phyloP scores from a whole-genome alignment of 2,888 invertebrate genomes.

The Bhutanitis thaidina region DNA sequence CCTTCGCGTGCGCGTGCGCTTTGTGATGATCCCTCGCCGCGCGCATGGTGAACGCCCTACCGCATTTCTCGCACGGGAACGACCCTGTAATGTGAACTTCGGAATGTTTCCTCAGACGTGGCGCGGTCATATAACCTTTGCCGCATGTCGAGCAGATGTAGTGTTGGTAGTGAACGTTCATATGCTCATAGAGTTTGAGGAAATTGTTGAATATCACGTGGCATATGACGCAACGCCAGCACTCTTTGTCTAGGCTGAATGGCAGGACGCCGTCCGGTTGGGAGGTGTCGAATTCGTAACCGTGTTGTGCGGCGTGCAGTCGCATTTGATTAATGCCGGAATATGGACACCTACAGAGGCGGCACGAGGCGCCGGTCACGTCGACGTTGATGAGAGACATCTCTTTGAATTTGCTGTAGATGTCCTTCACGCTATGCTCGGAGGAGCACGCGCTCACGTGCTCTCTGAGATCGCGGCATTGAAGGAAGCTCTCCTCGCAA shows the following conservation, averaged over 20 bases:
- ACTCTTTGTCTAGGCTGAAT: conserved; percentile 57
- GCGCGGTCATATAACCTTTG: conserved; percentile 68
- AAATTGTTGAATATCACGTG: conserved; percentile 60
- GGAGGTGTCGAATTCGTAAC: conserved; percentile 44
- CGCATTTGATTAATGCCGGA: conserved; percentile 47
- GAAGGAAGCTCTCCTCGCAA: conserved; percentile 61
- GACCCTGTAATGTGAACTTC: conserved; percentile 63
- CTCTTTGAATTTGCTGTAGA: conserved; percentile 68
- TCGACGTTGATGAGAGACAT: conserved; percentile 69
- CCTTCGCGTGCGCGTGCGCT: conserved; percentile 56
- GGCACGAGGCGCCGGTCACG: conserved; percentile 50
- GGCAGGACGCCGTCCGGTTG: conserved; percentile 66
- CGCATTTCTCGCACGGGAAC: conserved; percentile 63
- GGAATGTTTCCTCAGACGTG: conserved; percentile 62
- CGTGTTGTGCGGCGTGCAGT: conserved; percentile 53
- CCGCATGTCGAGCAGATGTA: conserved; percentile 69
- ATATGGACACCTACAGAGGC: conserved; percentile 46
- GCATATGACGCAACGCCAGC: conserved; percentile 62
- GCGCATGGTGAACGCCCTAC: conserved; percentile 53
- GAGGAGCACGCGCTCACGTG: conserved; percentile 53
- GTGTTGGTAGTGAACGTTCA: conserved; percentile 69
- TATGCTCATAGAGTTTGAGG: conserved; percentile 66
- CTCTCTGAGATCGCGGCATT: conserved; percentile 46
- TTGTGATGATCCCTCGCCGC: conserved; percentile 64
- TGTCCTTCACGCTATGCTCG: conserved; percentile 52